Evolutionary conservation across 2,797 vertebrate genomes (phyloP).

Genomic region (Hydrolagus colliei): DNA sequence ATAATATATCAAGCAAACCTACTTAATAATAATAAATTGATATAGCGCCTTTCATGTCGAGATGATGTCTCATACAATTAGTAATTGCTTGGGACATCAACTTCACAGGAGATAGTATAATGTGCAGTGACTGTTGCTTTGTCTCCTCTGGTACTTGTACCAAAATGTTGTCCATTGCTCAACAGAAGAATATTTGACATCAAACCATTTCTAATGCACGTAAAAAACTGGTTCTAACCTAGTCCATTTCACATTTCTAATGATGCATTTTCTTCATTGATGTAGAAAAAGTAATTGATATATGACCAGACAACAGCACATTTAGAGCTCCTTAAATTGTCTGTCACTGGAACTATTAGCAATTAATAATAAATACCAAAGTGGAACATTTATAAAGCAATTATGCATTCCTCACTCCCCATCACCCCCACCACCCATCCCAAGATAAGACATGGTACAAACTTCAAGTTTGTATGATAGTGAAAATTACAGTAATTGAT

Average conservation of each 20-base stretch:
- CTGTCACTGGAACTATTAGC: not conserved
- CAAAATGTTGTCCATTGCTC: not conserved
- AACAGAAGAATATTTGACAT: not conserved
- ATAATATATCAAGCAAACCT: too few relatives aligned
- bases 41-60: too few relatives aligned
- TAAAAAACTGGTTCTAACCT: not conserved
- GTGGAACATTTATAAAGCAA: not conserved
- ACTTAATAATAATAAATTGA: too few relatives aligned
- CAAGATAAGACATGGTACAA: not conserved
- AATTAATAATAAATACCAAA: not conserved
- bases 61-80: too few relatives aligned
- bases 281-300: conserved; percentile 7
- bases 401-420: not conserved
- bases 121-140: too few relatives aligned
- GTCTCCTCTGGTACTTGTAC: not conserved
- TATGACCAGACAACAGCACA: not conserved
- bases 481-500: not conserved
- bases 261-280: not conserved
- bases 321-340: not conserved
- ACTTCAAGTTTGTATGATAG: not conserved
- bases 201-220: not conserved
- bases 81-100: too few relatives aligned
- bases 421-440: too few relatives aligned
- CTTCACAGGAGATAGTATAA: too few relatives aligned
- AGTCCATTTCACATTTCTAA: not conserved